Base-by-base conservation (phyloP, 2,113 vertebrate species). In the Baryphthengus martii region DNA sequence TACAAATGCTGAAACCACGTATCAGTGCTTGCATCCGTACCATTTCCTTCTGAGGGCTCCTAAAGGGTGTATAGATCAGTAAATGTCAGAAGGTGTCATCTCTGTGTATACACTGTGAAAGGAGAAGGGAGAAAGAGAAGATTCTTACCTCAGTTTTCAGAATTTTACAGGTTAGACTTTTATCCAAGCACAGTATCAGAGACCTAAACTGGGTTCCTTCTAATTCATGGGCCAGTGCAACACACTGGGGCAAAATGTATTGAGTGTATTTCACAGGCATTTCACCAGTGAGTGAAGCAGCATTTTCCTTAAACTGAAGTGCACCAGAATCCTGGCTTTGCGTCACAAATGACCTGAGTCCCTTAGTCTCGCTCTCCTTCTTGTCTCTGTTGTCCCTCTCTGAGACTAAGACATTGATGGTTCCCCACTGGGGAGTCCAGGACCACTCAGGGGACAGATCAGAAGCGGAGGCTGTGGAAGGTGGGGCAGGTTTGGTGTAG, bases 371-470 rank as follows among this genome's bases (percentile, higher is more conserved):
- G 0, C 29, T 7, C 45, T 67, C 65, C 45, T 44, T 55, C 20
- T 0, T 21, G 49, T 18, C 49, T 59, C 66, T 8, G 4, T 17
- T 50, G 35, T 85, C 62, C 63, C 33, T 80, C 29, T 33, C 66
- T 7, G n/a, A 70, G 59, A 55, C 50, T 3, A 2, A 44, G 67
- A 3, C 15, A 4, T 0, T 0, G 11, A 24, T 13, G 49, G 63
- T 63, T n/a, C 50, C 40, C 33, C 2, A 0, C 20, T 18, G 75
- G 26, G 39, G 58, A 35, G 50, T 0, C 40, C 66, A 3, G 61
- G 21, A 1, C 21, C 11, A 20, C 88, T 28, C 35, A 49, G 24
- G 53, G 66, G 59, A 3, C 45, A 3, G 40, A 2, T 31, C 67
- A 14, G 81, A 37, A 63, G 62, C 6, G 12, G 67, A 19, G 65